Evolutionary conservation across 1,140 invertebrate genomes (phyloP), one percentile per base, ranked within the genome.

Genomic region (Euschistus heros): DNA sequence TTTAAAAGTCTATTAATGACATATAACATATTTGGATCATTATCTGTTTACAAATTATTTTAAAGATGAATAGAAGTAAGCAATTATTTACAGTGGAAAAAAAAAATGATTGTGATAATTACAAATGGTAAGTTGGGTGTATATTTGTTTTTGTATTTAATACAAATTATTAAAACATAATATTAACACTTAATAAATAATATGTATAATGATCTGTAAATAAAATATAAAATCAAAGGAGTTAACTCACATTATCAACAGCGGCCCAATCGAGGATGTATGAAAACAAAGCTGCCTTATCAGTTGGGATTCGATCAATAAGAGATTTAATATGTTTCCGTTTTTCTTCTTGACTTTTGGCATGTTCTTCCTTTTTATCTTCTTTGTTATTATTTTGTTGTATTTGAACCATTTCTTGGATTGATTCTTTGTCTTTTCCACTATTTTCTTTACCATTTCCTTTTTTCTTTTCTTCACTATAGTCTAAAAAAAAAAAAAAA

Each of bases 271-370:
- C 94, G 37, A 99, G 82, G 71, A 88, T 84, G 79, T 92, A 97
- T 63, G 86, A 89, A 79, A 98, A 99, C 52, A 99, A 80, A 71
- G 94, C 91, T 68, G 91, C 89, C 79, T 98, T 98, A 73, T 92
- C 91, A 52, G 95, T 98, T 59, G 97, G 97, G 75, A 99, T 99
- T 79, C 92, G 94, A 75, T 98, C 95, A 73, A 99, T 98, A 66
- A 98, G 83, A 64, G 88, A 89, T 80, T 98, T 98, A 70, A 98
- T 96, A 75, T 94, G 87, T 72, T 92, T 92, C 57, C 92, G 80
- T 75, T 98, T 98, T 76, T 99, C 97, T 77, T 97, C 95, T 70
- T 89, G 88, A 66, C 83, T 85, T 74, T 87, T 88, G 70, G 80
- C 78, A 68, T 79, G 80, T 70, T 85, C 84, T 72, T 83, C 82